phyloP scores from a whole-genome alignment of 2,113 vertebrate genomes.

The Carettochelys insculpta region DNA sequence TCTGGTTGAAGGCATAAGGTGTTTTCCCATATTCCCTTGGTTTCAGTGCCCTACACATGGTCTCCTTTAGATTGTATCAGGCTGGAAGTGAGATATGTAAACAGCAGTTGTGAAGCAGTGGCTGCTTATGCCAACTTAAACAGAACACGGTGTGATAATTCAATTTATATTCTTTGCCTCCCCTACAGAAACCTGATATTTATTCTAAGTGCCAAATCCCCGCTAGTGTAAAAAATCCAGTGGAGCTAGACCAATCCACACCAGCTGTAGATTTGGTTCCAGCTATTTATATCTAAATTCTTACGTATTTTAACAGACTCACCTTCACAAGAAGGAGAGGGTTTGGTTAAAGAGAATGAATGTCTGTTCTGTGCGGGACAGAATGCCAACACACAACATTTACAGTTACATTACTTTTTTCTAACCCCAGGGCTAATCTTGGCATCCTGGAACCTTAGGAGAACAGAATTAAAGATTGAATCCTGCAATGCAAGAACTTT shows the following conservation, averaged over 20 bases:
- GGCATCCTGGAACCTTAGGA: conserved; percentile 18
- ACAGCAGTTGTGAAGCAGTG: conserved; percentile 57
- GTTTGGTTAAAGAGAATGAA: conserved; percentile 4
- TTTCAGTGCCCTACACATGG: conserved; percentile 32
- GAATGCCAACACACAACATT: background rate
- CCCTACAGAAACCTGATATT: conserved; percentile 24
- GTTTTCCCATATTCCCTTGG: background rate
- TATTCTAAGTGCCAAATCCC: background rate
- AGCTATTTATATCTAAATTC: background rate
- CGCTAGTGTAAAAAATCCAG: background rate
- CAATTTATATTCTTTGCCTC: conserved; percentile 16
- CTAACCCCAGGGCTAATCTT: conserved; percentile 61
- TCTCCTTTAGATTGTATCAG: conserved; percentile 56
- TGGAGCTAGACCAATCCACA: background rate
- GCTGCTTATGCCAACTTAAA: conserved; percentile 41
- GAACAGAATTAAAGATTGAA: conserved; percentile 40
- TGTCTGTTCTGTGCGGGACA: conserved; percentile 20
- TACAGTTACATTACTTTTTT: conserved; percentile 53
- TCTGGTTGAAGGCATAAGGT: background rate
- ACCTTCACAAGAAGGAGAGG: conserved; percentile 18
- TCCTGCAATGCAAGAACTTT: conserved; percentile 33
- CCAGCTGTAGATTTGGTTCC: background rate
- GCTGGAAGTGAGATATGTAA: conserved; percentile 51
- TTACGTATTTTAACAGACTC: conserved; percentile 6
- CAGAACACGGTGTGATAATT: conserved; percentile 26